phyloP scores from a whole-genome alignment of 2,888 invertebrate genomes.

The Sinotaia quadrata region DNA sequence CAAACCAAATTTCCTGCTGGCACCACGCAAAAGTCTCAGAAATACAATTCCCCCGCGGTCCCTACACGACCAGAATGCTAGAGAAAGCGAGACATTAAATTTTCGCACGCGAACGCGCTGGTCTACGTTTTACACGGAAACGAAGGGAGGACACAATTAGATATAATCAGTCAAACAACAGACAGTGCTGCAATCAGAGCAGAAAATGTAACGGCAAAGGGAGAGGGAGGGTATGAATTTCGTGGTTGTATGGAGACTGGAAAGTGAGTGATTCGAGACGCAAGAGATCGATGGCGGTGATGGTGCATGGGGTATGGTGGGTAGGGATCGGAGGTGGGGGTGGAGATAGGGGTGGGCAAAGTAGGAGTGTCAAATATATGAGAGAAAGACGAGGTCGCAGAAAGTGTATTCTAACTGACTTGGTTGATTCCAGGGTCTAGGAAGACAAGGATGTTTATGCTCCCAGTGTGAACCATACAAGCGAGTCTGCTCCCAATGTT shows the following conservation, averaged over 20 bases:
- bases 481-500: no score
- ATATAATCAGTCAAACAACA: slow-evolving; percentile 18
- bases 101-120: slow-evolving; percentile 9
- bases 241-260: neutral
- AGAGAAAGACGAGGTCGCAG: no score
- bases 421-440: no score
- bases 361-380: no score
- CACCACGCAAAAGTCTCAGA: slow-evolving; percentile 23
- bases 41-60: slow-evolving; percentile 1
- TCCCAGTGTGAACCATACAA: no score
- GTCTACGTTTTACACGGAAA: slow-evolving; percentile 11
- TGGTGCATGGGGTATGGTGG: neutral
- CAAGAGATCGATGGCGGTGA: neutral
- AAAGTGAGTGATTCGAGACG: slow-evolving; percentile 8
- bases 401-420: no score
- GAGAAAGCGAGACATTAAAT: slow-evolving; percentile 10
- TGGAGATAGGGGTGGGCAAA: no score
- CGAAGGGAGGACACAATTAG: slow-evolving; percentile 18
- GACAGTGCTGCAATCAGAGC: slow-evolving; percentile 1
- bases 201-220: slow-evolving; percentile 4
- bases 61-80: neutral
- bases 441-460: no score
- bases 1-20: slow-evolving; percentile 24
- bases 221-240: slow-evolving; percentile 1
- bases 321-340: no score